Conservation (phyloP, 2,797 vertebrate genomes). For the Acrocephalus scirpaceus region DNA sequence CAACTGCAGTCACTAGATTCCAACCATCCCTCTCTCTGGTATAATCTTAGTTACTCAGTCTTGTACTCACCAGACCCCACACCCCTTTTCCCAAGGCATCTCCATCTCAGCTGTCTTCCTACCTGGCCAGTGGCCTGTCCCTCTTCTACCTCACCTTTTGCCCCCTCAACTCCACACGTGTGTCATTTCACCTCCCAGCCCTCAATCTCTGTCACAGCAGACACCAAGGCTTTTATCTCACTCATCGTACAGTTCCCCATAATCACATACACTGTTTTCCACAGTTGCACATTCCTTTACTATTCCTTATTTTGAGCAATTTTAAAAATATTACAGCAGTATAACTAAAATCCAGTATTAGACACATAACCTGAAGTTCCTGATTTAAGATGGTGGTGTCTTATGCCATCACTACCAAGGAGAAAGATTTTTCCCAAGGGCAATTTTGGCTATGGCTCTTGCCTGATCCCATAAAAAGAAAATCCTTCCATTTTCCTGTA, state of each 20-base stretch:
- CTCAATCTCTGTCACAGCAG: rapidly evolving
- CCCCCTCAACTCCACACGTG: neutral
- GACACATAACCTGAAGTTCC: neutral
- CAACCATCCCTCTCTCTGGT: neutral
- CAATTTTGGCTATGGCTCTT: neutral
- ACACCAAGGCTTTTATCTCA: neutral
- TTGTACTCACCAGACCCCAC: no score
- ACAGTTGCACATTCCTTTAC: neutral
- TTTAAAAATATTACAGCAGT: neutral
- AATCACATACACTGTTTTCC: rapidly evolving
- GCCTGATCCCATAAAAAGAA: neutral
- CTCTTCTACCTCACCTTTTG: neutral
- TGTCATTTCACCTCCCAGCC: neutral
- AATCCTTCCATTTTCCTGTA: neutral
- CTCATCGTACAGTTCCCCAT: neutral
- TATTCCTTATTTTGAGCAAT: neutral
- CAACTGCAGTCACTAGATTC: neutral
- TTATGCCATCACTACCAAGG: neutral
- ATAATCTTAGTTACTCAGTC: neutral
- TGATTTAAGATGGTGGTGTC: neutral
- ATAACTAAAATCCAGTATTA: neutral
- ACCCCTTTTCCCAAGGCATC: neutral
- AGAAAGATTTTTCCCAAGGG: neutral
- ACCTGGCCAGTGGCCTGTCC: neutral
- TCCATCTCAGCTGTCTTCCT: neutral